Percentiles rank a stretch among this genome's conserved stretches.
Evolutionary conservation across 2,113 vertebrate genomes (phyloP).

Genomic region (Eptesicus fuscus): DNA sequence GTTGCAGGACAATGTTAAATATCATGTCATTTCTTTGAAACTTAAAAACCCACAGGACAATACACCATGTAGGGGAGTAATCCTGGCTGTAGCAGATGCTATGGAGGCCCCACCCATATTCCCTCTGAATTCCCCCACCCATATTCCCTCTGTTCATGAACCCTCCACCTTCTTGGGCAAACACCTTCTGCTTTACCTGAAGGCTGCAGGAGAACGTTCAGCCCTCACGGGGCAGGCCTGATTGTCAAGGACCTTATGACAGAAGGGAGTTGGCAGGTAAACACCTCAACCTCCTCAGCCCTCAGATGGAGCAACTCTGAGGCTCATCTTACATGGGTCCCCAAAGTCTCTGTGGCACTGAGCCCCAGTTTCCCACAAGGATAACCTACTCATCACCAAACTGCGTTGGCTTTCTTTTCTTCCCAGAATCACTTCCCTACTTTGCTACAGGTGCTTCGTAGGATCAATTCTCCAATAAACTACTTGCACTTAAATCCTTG

Average conservation of each 20-base stretch:
- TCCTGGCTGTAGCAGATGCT: background rate
- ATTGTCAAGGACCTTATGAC: background rate
- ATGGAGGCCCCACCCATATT: background rate
- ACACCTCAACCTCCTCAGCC: background rate
- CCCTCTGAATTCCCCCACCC: background rate
- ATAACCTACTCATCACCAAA: background rate
- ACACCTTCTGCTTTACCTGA: background rate
- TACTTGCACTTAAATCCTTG: background rate
- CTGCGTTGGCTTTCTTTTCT: background rate
- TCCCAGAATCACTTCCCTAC: background rate
- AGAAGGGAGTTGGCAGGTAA: background rate
- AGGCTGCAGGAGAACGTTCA: background rate
- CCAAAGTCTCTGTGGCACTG: background rate
- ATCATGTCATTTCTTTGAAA: background rate
- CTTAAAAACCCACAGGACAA: background rate
- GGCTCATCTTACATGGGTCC: background rate
- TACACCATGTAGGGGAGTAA: background rate
- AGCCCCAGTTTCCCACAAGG: background rate
- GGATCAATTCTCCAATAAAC: background rate
- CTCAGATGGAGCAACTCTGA: background rate
- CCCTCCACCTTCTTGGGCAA: background rate
- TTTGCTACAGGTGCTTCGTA: background rate
- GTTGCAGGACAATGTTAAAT: background rate
- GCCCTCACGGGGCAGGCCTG: background rate
- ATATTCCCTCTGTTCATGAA: background rate